Conservation (phyloP, 2,888 invertebrate species). For the Cryptocephalus moraei region DNA sequence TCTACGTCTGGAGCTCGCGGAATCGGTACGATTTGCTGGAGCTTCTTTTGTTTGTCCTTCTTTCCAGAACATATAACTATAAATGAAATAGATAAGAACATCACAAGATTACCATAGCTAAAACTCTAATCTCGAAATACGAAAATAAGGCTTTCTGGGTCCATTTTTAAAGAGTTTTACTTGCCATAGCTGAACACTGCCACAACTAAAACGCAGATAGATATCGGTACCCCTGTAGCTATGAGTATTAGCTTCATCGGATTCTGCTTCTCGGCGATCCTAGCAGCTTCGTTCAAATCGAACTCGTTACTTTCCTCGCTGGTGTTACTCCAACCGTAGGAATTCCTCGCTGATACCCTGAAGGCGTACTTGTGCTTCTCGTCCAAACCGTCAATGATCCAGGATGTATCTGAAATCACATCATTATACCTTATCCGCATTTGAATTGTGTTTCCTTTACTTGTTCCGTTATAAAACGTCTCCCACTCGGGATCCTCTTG, state of each 20-base stretch:
- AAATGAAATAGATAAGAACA: constrained; percentile 1
- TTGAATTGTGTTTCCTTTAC: constrained; percentile 30
- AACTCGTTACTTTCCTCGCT: constrained; percentile 57
- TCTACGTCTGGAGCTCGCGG: constrained; percentile 61
- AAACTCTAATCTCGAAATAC: too few relatives aligned
- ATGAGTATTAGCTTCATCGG: constrained; percentile 46
- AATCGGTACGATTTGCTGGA: constrained; percentile 35
- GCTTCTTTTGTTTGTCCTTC: constrained; percentile 56
- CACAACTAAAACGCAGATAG: constrained; percentile 36
- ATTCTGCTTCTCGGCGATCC: constrained; percentile 43
- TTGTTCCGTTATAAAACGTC: constrained; percentile 66
- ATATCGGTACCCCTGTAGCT: constrained; percentile 51
- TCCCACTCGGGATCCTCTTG: constrained; percentile 51
- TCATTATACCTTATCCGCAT: neutral
- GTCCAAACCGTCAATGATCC: constrained; percentile 62
- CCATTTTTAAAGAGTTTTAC: constrained; percentile 18
- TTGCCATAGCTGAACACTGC: constrained; percentile 44
- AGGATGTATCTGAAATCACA: constrained; percentile 53
- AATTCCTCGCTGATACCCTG: constrained; percentile 68
- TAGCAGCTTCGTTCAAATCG: constrained; percentile 38
- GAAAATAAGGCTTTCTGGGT: neutral
- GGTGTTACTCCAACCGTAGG: constrained; percentile 72
- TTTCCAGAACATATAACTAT: constrained; percentile 20
- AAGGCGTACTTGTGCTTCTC: constrained; percentile 56
- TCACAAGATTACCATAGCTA: too few relatives aligned